Evolutionary conservation across 1,140 invertebrate species (phyloP), one percentile per base, ranked within the genome.

Genomic region (Carcinoscorpius rotundicauda): DNA sequence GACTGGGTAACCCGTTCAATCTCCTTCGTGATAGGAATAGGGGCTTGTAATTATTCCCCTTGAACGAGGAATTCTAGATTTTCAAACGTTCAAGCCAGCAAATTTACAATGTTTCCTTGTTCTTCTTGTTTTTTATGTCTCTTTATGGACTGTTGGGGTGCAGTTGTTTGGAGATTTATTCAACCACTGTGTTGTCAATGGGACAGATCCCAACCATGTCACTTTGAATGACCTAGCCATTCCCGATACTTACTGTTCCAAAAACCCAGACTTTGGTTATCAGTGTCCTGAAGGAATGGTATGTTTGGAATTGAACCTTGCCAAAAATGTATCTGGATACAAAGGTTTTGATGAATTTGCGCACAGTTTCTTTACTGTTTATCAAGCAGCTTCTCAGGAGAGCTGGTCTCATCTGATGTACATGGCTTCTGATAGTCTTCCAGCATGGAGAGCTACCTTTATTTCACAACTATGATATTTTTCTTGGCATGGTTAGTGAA

Each of bases 331-430:
- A 49, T 90, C 93, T 78, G 95, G 95, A 0, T 98, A 96, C 74
- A 94, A 94, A 80, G 94, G 95, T 55, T 99, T 99, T 78, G 95
- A 98, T 80, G 91, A 98, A 80, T 95, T 99, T 80, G 94, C 89
- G 0, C 96, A 94, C 0, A 98, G 94, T 80, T 89, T 99, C 68
- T 99, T 99, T 76, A 99, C 97, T 0, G 97, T 99, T 0, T 99
- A 99, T 76, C 93, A 99, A 81, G 95, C 97, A 4, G 93, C 95
- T 29, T 98, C 95, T 3, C 96, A 99, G 78, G 97, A 99, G 82
- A 97, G 97, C 51, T 99, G 97, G 97, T 96, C 98, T 3, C 98
- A 98, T 73, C 93, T 99, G 65, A 97, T 99, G 93, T 99, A 99
- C 74, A 83, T 95, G 68, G 93, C 97, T 4, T 93, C 98, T 64